Base-by-base conservation (phyloP, 2,888 invertebrate genomes). In the Mantis religiosa region DNA sequence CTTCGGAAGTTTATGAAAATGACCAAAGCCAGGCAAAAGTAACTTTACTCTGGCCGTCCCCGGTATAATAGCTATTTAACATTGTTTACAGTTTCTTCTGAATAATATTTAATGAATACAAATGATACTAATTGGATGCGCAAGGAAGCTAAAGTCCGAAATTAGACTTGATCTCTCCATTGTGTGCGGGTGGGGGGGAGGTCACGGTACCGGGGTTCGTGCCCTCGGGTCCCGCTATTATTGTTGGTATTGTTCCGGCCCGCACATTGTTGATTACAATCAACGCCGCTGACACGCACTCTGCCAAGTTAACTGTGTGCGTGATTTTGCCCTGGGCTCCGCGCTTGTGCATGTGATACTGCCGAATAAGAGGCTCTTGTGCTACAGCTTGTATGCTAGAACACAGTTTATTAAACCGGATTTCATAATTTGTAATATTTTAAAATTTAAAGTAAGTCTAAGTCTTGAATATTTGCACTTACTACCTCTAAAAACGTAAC, bases 21-120 rank as follows among this genome's bases (percentile, higher is more conserved):
- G 12, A 12, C 12, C 1, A 12, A 12, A 1, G 54, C 6, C 2
- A 3, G 2, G 20, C 54, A 25, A 1, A 20, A 71, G 20, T 20
- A 4, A 71, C 4, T 71, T 71, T 71, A 71, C 1, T 20, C 20
- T 20, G 15, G 54, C 1, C 0, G 54, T 20, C 20, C 3, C 3
- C 20, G 41, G 15, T 71, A 85, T 86, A 86, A 86, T 86, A 28
- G 25, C 86, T 86, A 81, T 86, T 86, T 86, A 86, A 86, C 86
- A 54, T 86, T 86, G 81, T 86, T 81, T 86, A 30, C 54, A 81
- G 81, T 4, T 81, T 81, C 41, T 15, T 7, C 54, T 86, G 86
- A 86, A 86, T 86, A 30, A 71, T n/a, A 86, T 86, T 86, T 86
- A 86, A 86, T 86, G 86, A 86, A 86, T 86, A 81, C 86, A 86